Percentiles rank a stretch among this genome's conserved stretches.
Evolutionary conservation across 2,797 vertebrate species (phyloP).

Genomic region (Hemitrygon akajei): DNA sequence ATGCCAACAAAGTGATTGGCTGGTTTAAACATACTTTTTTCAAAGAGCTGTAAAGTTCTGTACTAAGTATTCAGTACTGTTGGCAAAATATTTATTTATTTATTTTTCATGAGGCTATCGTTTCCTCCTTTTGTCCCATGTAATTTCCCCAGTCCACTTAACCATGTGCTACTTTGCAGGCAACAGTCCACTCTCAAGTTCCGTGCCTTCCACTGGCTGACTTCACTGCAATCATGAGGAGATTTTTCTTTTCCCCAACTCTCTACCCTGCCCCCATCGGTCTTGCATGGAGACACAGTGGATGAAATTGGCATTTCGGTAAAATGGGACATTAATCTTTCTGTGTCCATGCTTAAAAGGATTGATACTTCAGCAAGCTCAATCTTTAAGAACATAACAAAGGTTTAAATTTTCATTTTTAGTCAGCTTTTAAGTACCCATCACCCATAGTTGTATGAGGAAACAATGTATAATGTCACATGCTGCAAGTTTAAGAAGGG

Average conservation of each 20-base stretch:
- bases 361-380: background rate
- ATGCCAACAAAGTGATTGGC: background rate
- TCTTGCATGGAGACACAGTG: background rate
- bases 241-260: background rate
- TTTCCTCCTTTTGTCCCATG: background rate
- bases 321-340: background rate
- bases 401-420: background rate
- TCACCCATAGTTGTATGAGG: background rate
- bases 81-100: conserved; percentile 32
- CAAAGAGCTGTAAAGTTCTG: conserved; percentile 2
- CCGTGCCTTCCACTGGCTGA: background rate
- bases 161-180: background rate
- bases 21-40: background rate
- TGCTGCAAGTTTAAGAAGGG: background rate
- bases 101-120: background rate
- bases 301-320: background rate
- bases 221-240: background rate
- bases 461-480: background rate
- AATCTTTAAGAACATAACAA: background rate
- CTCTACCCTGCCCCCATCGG: background rate
- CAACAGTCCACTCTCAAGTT: background rate
- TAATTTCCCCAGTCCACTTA: conserved; percentile 11
- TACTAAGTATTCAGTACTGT: background rate
- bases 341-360: background rate
- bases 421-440: background rate